Base-by-base conservation (phyloP, 2,888 invertebrate genomes). In the Noctua janthina region DNA sequence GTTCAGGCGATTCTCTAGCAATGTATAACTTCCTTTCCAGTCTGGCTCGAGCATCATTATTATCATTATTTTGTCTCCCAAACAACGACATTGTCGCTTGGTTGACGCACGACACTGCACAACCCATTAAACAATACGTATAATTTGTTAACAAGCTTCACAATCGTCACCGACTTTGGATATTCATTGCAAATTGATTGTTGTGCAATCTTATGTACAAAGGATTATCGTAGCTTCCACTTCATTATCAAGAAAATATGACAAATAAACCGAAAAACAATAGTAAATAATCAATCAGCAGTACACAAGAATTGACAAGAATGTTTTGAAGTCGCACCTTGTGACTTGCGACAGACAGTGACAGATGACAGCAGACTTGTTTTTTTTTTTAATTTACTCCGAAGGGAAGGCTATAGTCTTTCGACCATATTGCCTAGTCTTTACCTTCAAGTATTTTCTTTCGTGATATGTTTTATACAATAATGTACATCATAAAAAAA, bases 1-100 rank as follows among this genome's bases (percentile, higher is more conserved):
- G 98, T 93, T 98, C 99, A 54, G 99, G 99, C 87, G 98, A 98
- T 95, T 99, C 99, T 89, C 96, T 96, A 29, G 97, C 97, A 82
- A 97, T 91, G 86, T 97, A 97, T 76, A 97, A 87, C 92, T 97
- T 97, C 82, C 97, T 93, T 86, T 97, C 96, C 59, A 97, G 86
- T 86, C 91, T 94, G 68, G 95, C 93, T 85, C 94, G 93, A 68
- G 91, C 88, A 67, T 96, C 95, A 78, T 91, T 91, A 78, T 90
- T 91, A 51, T 93, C 91, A 86, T 91, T 92, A 84, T 87, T 91
- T 78, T 93, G 93, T 88, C 94, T 95, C 81, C 95, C 94, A 91
- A 97, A 96, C 89, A 97, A 93, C 92, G 95, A 95, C 96, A 97
- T 95, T 85, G 93, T 95, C 89, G 94, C 92, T 89, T 91, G 93